Conservation (phyloP, 2,888 invertebrate species). For the Andrena minutula region DNA sequence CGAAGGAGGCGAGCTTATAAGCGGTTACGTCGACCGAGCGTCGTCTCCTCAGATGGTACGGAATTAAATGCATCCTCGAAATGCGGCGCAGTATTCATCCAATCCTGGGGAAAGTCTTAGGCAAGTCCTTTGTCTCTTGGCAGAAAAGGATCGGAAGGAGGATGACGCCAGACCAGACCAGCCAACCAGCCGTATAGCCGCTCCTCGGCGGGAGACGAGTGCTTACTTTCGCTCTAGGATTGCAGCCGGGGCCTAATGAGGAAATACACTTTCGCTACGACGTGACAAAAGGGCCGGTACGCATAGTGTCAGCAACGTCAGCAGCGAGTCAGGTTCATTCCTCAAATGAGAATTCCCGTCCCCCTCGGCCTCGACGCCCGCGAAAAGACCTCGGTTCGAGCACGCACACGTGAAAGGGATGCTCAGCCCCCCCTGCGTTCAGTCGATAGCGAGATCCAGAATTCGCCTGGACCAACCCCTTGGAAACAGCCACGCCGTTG, state of each 20-base stretch:
- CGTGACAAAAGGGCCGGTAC: conserved; percentile 72
- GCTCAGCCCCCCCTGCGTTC: conserved; percentile 6
- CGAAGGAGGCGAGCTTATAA: conserved; percentile 20
- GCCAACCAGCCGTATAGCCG: conserved; percentile 4
- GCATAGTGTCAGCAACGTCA: conserved; percentile 67
- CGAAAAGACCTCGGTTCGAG: conserved; percentile 56
- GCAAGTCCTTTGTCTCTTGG: conserved; percentile 40
- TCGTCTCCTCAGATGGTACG: conserved; percentile 27
- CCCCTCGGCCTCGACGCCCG: conserved; percentile 47
- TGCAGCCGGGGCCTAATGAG: conserved; percentile 71
- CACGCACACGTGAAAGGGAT: conserved; percentile 56
- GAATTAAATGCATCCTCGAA: conserved; percentile 49
- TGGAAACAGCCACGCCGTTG: conserved; percentile 33
- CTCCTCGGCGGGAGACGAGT: conserved; percentile 35
- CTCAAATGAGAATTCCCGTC: conserved; percentile 75
- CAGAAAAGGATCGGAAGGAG: conserved; percentile 57
- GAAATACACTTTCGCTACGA: conserved; percentile 73
- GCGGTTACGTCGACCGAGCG: not conserved
- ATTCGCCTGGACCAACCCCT: conserved; percentile 52
- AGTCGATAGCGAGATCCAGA: conserved; percentile 37
- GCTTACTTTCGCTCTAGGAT: conserved; percentile 63
- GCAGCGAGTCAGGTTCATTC: conserved; percentile 72
- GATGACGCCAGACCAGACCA: conserved; percentile 1
- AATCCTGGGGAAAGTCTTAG: conserved; percentile 45
- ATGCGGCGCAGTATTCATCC: conserved; percentile 44